A percentile compares a stretch with the other conserved stretches of the same genome.
Evolutionary conservation across 92 coral and sea anemone species (phyloP).

Genomic region (Palythoa grandis): DNA sequence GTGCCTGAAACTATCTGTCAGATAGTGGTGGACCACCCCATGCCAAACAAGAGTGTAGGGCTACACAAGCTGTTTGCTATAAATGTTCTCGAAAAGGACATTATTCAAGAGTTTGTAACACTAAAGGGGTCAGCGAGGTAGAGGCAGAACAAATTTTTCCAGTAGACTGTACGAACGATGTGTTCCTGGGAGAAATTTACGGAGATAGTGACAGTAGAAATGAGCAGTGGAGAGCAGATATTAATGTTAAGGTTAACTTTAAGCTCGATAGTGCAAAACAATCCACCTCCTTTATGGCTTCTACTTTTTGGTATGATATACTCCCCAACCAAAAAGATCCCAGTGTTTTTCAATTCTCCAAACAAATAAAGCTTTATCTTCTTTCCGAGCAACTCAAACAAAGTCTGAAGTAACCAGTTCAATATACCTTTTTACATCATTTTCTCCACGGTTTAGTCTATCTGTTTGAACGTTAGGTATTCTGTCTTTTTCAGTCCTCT

Average conservation of each 20-base stretch:
- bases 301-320: no score
- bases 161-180: not conserved
- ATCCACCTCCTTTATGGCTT: no score
- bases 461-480: no score
- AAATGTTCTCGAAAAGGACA: conserved; percentile 46
- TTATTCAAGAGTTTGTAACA: conserved; percentile 26
- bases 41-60: conserved; percentile 45
- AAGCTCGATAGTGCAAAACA: conserved; percentile 38
- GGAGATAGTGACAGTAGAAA: not conserved
- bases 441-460: no score
- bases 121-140: not conserved
- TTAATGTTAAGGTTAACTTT: conserved; percentile 12
- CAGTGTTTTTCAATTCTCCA: no score
- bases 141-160: not conserved
- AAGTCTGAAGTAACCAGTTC: no score
- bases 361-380: no score
- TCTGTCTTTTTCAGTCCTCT: no score
- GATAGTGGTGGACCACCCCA: conserved; percentile 30
- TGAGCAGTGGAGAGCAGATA: conserved; percentile 32
- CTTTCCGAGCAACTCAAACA: no score
- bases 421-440: no score
- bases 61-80: conserved; percentile 28
- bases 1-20: conserved; percentile 23
- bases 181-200: not conserved
- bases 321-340: no score